phyloP scores from a whole-genome alignment of 2,888 invertebrate species.

The Flexamia atlantica region DNA sequence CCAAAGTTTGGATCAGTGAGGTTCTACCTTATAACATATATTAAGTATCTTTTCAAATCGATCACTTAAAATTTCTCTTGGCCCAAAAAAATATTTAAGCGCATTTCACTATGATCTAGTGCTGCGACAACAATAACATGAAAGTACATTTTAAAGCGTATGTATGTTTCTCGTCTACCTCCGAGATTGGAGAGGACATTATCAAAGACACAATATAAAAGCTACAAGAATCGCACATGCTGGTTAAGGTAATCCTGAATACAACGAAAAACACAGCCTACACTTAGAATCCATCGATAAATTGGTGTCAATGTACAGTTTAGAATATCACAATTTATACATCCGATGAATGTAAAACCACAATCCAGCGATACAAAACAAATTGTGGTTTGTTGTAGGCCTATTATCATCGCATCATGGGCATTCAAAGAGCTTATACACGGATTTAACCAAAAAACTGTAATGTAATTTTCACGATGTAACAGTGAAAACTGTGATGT shows the following conservation, averaged over 20 bases:
- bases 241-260: neutral
- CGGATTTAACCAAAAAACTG: too few species aligned
- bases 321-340: constrained; percentile 15
- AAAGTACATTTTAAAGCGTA: constrained; percentile 35
- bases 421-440: too few species aligned
- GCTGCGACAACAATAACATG: neutral
- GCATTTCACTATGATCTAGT: neutral
- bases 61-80: neutral
- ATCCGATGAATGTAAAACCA: too few species aligned
- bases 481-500: too few species aligned
- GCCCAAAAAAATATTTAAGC: neutral
- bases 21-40: neutral
- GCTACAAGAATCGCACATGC: constrained; percentile 32
- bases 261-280: constrained; percentile 38
- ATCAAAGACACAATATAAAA: constrained; percentile 26
- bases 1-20: too few species aligned
- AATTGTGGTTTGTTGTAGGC: too few species aligned
- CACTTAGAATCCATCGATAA: constrained; percentile 14
- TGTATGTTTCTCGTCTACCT: constrained; percentile 15
- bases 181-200: neutral
- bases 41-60: neutral
- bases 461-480: too few species aligned
- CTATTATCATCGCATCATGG: too few species aligned
- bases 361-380: too few species aligned
- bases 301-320: constrained; percentile 36